Conservation (phyloP, 92 coral and sea anemone species). For the Palythoa grandis region DNA sequence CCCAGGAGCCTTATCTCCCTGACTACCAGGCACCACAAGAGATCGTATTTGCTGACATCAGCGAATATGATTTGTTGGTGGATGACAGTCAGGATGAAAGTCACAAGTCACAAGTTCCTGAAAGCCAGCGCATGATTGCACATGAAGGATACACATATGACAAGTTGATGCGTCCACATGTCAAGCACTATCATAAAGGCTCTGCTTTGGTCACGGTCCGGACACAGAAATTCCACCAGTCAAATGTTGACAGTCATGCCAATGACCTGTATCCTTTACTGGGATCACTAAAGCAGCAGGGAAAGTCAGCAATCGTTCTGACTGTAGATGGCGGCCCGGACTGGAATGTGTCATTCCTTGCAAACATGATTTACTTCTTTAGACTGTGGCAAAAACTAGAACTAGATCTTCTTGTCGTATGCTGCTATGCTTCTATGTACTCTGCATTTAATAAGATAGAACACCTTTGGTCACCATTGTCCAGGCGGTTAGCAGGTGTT, state of each 20-base stretch:
- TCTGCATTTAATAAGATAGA: constrained; percentile 50
- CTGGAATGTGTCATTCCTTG: constrained; percentile 51
- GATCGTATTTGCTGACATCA: too few species aligned
- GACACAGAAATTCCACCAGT: constrained; percentile 23
- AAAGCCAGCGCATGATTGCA: too few species aligned
- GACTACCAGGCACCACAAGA: too few species aligned
- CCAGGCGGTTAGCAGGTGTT: constrained; percentile 57
- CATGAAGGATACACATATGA: too few species aligned
- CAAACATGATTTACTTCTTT: not conserved
- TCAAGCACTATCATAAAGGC: too few species aligned
- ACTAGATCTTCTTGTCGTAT: constrained; percentile 40
- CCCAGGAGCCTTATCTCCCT: too few species aligned
- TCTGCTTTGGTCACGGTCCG: too few species aligned
- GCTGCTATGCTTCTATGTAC: constrained; percentile 54
- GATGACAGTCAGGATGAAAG: too few species aligned
- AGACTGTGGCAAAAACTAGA: not conserved
- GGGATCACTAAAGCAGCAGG: constrained; percentile 7
- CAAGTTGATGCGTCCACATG: too few species aligned
- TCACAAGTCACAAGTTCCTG: too few species aligned
- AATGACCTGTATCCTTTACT: too few species aligned
- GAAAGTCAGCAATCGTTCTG: not conserved
- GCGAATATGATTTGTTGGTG: too few species aligned
- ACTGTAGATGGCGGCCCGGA: constrained; percentile 49
- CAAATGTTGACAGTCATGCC: not conserved
- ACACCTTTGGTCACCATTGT: constrained; percentile 61